These are phyloP conservation scores for Oncopeltus fasciatus DNA, from an alignment of 1,140 invertebrate genomes.

Conservation along the genomic window DNA sequence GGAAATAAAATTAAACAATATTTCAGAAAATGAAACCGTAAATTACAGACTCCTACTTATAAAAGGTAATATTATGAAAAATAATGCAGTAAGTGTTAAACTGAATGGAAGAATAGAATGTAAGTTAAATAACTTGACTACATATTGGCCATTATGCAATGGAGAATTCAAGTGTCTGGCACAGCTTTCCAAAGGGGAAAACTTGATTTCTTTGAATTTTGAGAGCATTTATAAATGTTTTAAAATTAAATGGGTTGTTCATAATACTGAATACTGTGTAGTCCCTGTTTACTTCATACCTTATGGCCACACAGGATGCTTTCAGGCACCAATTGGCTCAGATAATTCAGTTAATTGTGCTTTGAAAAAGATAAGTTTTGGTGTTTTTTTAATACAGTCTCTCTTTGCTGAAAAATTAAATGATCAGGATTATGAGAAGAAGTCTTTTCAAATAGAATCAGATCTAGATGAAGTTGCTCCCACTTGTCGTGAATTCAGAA, in stretches of 20 bases:
- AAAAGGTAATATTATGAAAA: conserved; percentile 10
- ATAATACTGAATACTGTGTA: conserved; percentile 29
- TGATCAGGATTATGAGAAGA: conserved; percentile 59
- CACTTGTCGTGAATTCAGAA: conserved; percentile 52
- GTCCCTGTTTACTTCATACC: conserved; percentile 61
- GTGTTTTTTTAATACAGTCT: conserved; percentile 66
- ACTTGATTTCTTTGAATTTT: conserved; percentile 20
- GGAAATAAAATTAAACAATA: not conserved
- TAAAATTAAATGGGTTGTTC: conserved; percentile 17
- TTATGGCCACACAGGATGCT: conserved; percentile 57
- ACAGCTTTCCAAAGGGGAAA: conserved; percentile 19
- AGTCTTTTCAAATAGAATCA: conserved; percentile 65
- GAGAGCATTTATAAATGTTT: not conserved
- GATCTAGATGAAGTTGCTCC: conserved; percentile 38
- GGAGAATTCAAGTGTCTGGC: conserved; percentile 22
- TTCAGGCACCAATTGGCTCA: conserved; percentile 56
- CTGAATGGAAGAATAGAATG: not conserved
- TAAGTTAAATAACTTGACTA: not conserved
- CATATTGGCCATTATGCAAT: conserved; percentile 14
- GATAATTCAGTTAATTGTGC: conserved; percentile 59
- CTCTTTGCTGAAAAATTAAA: conserved; percentile 77
- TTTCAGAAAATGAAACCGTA: conserved; percentile 16
- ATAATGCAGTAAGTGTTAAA: not conserved
- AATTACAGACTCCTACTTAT: conserved; percentile 19
- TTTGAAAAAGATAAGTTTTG: conserved; percentile 57